Base-by-base conservation (phyloP, 2,113 vertebrate genomes). In the Crotalus helleri region DNA sequence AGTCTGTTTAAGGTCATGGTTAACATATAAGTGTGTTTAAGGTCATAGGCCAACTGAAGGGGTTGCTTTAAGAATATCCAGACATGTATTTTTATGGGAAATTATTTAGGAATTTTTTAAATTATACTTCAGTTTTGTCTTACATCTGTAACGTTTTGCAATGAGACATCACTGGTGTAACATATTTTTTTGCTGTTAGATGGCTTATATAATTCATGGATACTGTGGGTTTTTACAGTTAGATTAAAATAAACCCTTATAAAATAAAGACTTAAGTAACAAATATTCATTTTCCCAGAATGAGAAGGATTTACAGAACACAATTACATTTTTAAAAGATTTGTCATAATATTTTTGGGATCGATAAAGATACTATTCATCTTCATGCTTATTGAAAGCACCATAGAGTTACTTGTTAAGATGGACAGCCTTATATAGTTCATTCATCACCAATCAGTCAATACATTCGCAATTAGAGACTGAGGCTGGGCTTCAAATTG, bases 301-400 rank as follows among this genome's bases (percentile, higher is more conserved):
- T 92, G 95, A 93, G 93, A 93, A 95, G 15, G 24, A 24, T 49
- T 93, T 93, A 95, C 59, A 93, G 87, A 95, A 29, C 55, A 90
- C 95, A 96, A 96, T 61, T 94, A 85, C 86, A 91, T 33, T 96
- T 92, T 94, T 85, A 91, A 94, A 69, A 94, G 91, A 81, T 93
- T 94, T 90, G 51, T 89, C 94, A 0, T 94, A 85, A 74, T n/a
- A 39, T 94, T 91, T 91, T 88, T 92, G 93, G 92, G 94, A 91
- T 93, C 33, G 91, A 54, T 93, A 90, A 95, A 85, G 58, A 92
- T 51, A 54, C 93, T 94, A 93, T 5, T 55, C 95, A 96, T 95
- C 95, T 95, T 95, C 88, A 92, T 93, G 95, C 96, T 95, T 74
- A 74, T 74, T 74, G n/a, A 39, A 74, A 74, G n/a, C n/a, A 39